Evolutionary conservation across 2,113 vertebrate species (phyloP).

Genomic region (Hemichromis elongatus): DNA sequence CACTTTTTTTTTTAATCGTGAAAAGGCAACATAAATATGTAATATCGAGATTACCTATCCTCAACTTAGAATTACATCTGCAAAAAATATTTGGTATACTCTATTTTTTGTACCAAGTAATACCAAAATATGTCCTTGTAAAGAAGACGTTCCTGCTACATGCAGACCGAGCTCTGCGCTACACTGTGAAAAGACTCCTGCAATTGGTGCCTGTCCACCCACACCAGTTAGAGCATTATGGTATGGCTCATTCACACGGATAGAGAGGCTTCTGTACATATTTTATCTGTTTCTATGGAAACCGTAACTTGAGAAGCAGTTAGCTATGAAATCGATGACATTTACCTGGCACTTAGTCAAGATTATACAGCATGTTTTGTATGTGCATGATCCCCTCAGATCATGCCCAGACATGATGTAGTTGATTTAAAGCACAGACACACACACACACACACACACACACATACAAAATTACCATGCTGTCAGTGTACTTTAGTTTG

Average conservation of each 20-base stretch:
- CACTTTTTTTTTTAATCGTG: too few species aligned
- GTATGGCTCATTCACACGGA: slow-evolving; percentile 58
- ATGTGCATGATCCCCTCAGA: background rate
- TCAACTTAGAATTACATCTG: background rate
- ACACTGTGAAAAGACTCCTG: slow-evolving; percentile 25
- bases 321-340: slow-evolving; percentile 18
- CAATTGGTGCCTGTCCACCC: slow-evolving; percentile 34
- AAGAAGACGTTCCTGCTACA: background rate
- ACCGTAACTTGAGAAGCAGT: slow-evolving; percentile 36
- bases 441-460: background rate
- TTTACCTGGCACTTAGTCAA: slow-evolving; percentile 16
- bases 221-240: slow-evolving; percentile 51
- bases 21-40: too few species aligned
- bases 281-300: slow-evolving; percentile 59
- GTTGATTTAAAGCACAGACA: background rate
- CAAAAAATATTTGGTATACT: background rate
- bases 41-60: background rate
- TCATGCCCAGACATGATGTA: background rate
- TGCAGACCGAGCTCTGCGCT: slow-evolving; percentile 7
- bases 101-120: background rate
- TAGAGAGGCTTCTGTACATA: slow-evolving; percentile 34
- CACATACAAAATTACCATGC: background rate
- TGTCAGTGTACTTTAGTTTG: background rate
- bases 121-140: background rate
- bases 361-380: background rate